Evolutionary conservation across 2,113 vertebrate genomes (phyloP).

Genomic region (Cyphomyrus plagiostoma): DNA sequence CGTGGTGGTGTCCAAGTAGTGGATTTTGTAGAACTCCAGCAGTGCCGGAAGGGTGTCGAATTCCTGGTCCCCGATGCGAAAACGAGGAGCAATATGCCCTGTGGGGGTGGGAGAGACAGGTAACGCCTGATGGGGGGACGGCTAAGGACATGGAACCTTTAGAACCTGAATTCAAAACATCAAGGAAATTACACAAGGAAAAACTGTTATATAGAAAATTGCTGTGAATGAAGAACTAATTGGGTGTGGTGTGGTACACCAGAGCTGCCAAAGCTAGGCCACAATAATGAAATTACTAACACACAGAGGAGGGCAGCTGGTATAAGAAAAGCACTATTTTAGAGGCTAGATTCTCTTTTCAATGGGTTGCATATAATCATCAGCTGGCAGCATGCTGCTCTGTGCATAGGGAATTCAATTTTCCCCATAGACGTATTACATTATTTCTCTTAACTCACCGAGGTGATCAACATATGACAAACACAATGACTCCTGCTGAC

Average conservation of each 20-base stretch:
- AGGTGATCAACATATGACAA: background rate
- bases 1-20: conserved; percentile 99
- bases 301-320: background rate
- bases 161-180: background rate
- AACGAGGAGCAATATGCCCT: conserved; percentile 74
- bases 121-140: background rate
- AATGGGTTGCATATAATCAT: background rate
- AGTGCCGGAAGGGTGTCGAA: conserved; percentile 90
- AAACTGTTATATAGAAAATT: background rate
- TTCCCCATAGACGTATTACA: background rate
- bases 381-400: background rate
- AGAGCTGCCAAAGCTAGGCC: background rate
- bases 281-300: background rate
- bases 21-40: conserved; percentile 99
- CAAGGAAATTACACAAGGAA: background rate
- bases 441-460: background rate
- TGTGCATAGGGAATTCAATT: background rate
- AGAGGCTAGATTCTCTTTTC: background rate
- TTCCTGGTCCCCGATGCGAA: conserved; percentile 97
- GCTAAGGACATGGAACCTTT: background rate
- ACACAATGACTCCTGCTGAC: background rate
- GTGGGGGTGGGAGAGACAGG: conserved; percentile 18
- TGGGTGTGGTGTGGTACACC: background rate
- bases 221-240: background rate
- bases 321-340: background rate